A percentile compares a stretch with the other conserved stretches of the same genome.
phyloP scores from a whole-genome alignment of 2,888 invertebrate species.

The Agrochola circellaris region DNA sequence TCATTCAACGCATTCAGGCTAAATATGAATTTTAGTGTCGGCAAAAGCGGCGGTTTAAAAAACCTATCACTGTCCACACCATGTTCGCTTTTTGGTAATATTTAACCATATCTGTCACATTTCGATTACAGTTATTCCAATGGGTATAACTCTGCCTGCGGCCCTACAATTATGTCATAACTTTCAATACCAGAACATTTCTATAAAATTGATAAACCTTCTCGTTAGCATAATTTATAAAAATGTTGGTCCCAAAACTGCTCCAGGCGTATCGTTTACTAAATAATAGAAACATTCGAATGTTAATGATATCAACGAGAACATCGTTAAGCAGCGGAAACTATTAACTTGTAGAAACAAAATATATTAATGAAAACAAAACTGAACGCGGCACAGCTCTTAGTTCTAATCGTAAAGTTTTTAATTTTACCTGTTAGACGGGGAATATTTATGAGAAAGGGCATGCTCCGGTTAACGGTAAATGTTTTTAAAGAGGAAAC shows the following conservation, averaged over 20 bases:
- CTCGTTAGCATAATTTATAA: constrained; percentile 58
- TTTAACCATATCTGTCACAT: constrained; percentile 23
- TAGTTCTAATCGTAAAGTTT: constrained; percentile 61
- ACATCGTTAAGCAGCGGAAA: constrained; percentile 67
- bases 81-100: constrained; percentile 17
- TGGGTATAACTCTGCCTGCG: constrained; percentile 26
- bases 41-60: background rate
- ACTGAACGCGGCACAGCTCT: constrained; percentile 55
- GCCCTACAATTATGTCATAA: constrained; percentile 44
- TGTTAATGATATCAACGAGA: constrained; percentile 66
- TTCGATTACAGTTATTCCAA: constrained; percentile 41
- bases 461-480: constrained; percentile 34
- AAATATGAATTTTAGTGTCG: background rate
- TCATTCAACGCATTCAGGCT: background rate
- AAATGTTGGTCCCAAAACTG: constrained; percentile 49
- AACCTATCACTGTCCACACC: background rate
- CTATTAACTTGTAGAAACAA: constrained; percentile 66
- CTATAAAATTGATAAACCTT: constrained; percentile 43
- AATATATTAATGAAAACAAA: constrained; percentile 67
- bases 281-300: constrained; percentile 70
- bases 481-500: constrained; percentile 23
- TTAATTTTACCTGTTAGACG: constrained; percentile 57
- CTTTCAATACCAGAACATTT: constrained; percentile 37
- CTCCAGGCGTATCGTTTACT: constrained; percentile 56
- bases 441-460: constrained; percentile 59